These are phyloP conservation scores for Dascyllus trimaculatus DNA, from an alignment of 2,113 vertebrate species.

Conservation along the genomic window DNA sequence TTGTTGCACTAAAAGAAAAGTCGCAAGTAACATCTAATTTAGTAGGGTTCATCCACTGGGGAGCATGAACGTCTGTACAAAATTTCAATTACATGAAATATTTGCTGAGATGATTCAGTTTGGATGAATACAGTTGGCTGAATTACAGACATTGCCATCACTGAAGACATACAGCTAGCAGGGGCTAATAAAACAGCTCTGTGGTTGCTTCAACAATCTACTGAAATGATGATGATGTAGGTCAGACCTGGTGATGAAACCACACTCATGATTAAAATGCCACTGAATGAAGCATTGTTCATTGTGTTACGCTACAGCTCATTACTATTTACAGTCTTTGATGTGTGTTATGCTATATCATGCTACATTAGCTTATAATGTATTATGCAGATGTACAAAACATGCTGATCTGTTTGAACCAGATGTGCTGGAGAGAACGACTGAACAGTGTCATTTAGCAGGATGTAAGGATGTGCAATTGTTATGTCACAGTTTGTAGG, in stretches of 20 bases:
- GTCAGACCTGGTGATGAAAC: conserved; percentile 15
- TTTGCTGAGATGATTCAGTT: no score
- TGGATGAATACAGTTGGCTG: no score
- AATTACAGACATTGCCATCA: no score
- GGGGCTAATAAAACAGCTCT: neutral
- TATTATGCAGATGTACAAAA: conserved; percentile 47
- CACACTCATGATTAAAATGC: conserved; percentile 27
- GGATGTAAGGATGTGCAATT: neutral
- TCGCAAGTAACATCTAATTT: no score
- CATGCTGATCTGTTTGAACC: conserved; percentile 46
- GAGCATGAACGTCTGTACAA: no score
- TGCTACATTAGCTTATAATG: conserved; percentile 53
- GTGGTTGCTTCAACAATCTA: neutral
- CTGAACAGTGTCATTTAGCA: neutral
- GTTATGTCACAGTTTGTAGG: neutral
- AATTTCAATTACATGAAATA: no score
- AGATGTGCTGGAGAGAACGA: neutral
- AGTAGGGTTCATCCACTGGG: no score
- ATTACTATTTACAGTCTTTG: conserved; percentile 39
- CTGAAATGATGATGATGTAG: conserved; percentile 22
- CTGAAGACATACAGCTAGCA: neutral
- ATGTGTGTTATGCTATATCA: conserved; percentile 23
- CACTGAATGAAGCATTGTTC: conserved; percentile 21
- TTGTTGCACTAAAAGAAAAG: no score
- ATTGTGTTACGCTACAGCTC: conserved; percentile 21